A percentile compares a stretch with the other conserved stretches of the same genome.
phyloP scores from a whole-genome alignment of 2,113 vertebrate genomes.

The Hystrix brachyura region DNA sequence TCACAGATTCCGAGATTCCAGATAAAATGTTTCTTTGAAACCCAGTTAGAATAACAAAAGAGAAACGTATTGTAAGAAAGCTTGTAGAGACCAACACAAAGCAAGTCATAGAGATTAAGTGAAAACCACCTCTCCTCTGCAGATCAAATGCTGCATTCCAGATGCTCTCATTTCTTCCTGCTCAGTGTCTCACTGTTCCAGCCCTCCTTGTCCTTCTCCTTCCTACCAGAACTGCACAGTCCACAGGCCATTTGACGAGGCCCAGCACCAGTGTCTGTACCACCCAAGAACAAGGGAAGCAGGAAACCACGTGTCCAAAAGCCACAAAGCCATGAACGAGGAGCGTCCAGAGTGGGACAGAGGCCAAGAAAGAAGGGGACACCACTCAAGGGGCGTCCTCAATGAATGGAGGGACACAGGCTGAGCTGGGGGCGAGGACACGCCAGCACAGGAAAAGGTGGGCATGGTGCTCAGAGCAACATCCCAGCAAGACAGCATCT shows the following conservation, averaged over 20 bases:
- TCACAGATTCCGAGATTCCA: neutral
- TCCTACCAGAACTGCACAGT: neutral
- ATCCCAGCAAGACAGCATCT: neutral
- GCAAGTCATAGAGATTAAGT: neutral
- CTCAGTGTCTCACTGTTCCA: too few relatives aligned
- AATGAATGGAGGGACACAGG: neutral
- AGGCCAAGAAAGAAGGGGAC: neutral
- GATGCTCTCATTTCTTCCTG: rapidly evolving
- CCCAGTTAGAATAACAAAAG: neutral
- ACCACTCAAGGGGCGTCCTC: neutral
- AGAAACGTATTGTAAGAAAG: neutral
- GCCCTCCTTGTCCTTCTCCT: neutral
- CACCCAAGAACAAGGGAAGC: rapidly evolving
- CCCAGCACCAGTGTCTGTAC: too few relatives aligned
- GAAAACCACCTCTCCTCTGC: neutral
- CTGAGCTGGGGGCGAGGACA: rapidly evolving
- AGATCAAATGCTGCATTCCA: neutral
- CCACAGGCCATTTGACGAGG: neutral
- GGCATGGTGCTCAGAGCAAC: neutral
- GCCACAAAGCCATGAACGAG: neutral
- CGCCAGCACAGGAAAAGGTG: too few relatives aligned
- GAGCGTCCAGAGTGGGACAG: rapidly evolving
- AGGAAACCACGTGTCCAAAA: rapidly evolving
- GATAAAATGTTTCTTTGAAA: neutral
- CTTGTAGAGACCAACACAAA: neutral